Evolutionary conservation across 2,888 invertebrate species (phyloP).

Genomic region (Ophraella communa): DNA sequence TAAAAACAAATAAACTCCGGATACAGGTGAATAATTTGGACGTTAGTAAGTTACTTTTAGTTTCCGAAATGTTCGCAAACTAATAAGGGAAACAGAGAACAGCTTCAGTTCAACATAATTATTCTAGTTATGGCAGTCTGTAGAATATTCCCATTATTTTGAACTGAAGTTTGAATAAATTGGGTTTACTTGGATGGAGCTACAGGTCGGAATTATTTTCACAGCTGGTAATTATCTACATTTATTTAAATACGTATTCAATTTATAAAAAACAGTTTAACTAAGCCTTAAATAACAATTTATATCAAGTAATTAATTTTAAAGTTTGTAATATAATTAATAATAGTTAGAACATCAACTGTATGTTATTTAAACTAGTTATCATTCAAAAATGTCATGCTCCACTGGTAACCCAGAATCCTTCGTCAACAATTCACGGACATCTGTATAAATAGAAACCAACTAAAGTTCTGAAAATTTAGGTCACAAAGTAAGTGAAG

Average conservation of each 20-base stretch:
- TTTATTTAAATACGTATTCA: too few relatives aligned
- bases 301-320: not conserved
- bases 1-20: too few relatives aligned
- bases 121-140: not conserved
- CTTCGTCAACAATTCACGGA: constrained; percentile 16
- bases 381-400: constrained; percentile 15
- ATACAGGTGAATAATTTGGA: not conserved
- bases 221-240: too few relatives aligned
- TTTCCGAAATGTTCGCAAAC: not conserved
- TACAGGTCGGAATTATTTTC: not conserved
- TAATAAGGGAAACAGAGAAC: constrained; percentile 4
- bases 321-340: not conserved
- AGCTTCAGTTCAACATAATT: not conserved
- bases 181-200: not conserved
- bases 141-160: not conserved
- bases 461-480: too few relatives aligned
- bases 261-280: not conserved
- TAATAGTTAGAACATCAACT: not conserved
- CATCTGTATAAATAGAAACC: constrained; percentile 15
- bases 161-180: not conserved
- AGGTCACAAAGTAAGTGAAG: too few relatives aligned
- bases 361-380: not conserved
- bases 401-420: constrained; percentile 13
- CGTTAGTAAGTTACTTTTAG: constrained; percentile 6
- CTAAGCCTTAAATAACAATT: not conserved